Percentiles rank a stretch among this genome's conserved stretches.
These are phyloP conservation scores for Equus quagga DNA, from an alignment of 2,113 vertebrate genomes.

Conservation along the genomic window DNA sequence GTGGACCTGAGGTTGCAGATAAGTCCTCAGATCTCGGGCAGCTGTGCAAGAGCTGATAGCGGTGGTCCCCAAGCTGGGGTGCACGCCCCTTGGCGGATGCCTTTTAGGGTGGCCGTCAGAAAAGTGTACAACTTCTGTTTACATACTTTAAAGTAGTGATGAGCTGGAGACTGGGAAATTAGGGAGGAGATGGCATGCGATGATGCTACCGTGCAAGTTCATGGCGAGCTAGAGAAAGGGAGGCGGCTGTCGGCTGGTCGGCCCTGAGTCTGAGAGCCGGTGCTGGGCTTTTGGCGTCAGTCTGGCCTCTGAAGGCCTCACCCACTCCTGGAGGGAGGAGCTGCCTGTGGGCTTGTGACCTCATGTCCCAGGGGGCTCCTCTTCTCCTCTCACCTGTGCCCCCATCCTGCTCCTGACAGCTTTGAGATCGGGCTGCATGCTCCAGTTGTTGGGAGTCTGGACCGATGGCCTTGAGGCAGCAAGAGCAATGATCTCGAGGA, in stretches of 20 bases:
- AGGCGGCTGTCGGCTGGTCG: accelerated
- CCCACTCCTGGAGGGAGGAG: no score
- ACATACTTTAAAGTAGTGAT: not conserved
- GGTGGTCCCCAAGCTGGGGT: not conserved
- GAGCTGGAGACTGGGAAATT: not conserved
- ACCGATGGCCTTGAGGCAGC: accelerated
- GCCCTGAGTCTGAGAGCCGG: not conserved
- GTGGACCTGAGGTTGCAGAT: accelerated
- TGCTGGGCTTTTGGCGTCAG: accelerated
- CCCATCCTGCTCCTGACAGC: not conserved
- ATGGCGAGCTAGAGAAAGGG: accelerated
- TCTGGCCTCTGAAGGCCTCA: not conserved
- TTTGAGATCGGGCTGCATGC: not conserved
- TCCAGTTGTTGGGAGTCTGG: not conserved
- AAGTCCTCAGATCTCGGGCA: accelerated
- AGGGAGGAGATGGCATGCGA: accelerated
- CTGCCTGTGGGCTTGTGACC: not conserved
- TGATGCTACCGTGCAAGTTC: accelerated
- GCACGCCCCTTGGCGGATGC: no score
- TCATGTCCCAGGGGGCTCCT: accelerated
- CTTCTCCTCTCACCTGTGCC: accelerated
- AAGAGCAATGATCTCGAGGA: accelerated
- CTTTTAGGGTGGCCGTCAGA: not conserved
- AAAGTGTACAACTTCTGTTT: not conserved
- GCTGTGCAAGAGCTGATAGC: not conserved